phyloP scores from a whole-genome alignment of 35 echinoderm and acorn worm species.

The Hemicentrotus pulcherrimus region DNA sequence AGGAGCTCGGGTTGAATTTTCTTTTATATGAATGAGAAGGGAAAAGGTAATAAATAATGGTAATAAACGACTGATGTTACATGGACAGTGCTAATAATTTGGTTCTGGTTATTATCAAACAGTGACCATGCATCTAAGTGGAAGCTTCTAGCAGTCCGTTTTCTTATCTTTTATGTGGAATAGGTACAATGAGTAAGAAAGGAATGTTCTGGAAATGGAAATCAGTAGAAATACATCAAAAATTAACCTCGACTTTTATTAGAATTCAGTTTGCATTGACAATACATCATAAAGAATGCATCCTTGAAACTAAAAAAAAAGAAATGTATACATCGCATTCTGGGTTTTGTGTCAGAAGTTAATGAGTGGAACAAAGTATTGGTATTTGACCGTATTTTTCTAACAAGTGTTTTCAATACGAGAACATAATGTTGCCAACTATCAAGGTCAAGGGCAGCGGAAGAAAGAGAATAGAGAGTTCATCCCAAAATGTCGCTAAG shows the following conservation, averaged over 20 bases:
- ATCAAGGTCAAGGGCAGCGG: conserved; percentile 1
- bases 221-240: background rate
- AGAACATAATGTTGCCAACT: background rate
- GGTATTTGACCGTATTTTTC: background rate
- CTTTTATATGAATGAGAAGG: background rate
- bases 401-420: background rate
- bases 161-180: background rate
- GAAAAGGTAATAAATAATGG: background rate
- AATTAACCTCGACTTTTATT: background rate
- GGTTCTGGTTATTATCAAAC: no score
- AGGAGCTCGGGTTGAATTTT: background rate
- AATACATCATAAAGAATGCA: background rate
- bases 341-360: background rate
- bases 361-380: background rate
- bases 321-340: background rate
- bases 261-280: background rate
- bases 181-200: background rate
- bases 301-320: background rate
- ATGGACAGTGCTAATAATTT: background rate
- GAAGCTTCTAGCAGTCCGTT: background rate
- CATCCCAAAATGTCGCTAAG: conserved; percentile 31
- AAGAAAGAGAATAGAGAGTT: background rate
- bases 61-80: background rate
- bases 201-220: background rate
- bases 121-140: background rate